phyloP scores from a whole-genome alignment of 2,888 invertebrate species.

The Caenorhabditis becei region DNA sequence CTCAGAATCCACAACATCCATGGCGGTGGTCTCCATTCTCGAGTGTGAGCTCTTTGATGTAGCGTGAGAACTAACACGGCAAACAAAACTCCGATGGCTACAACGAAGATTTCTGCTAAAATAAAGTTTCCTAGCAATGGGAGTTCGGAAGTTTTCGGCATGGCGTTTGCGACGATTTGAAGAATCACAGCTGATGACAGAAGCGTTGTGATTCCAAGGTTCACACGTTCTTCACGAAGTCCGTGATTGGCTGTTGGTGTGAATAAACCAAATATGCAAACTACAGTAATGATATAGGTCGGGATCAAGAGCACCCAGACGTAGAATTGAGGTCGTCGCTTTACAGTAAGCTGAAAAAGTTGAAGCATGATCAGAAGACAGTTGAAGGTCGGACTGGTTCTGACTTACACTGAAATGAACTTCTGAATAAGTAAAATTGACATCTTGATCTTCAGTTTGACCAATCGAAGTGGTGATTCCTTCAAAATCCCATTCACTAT shows the following conservation, averaged over 20 bases:
- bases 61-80: constrained; percentile 63
- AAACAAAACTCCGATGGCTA: constrained; percentile 69
- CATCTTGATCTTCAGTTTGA: constrained; percentile 64
- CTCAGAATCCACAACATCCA: constrained; percentile 61
- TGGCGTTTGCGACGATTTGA: constrained; percentile 72
- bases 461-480: constrained; percentile 23
- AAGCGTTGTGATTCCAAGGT: constrained; percentile 71
- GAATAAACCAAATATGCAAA: constrained; percentile 71
- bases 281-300: constrained; percentile 71
- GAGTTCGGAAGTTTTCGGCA: constrained; percentile 72
- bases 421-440: constrained; percentile 70
- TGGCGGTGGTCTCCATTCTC: constrained; percentile 60
- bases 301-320: constrained; percentile 73
- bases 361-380: background rate
- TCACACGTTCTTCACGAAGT: constrained; percentile 70
- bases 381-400: too few species aligned
- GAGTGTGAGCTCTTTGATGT: constrained; percentile 68
- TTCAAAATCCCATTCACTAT: constrained; percentile 71
- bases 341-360: constrained; percentile 49
- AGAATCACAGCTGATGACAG: constrained; percentile 73
- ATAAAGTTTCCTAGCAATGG: constrained; percentile 73
- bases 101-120: constrained; percentile 73
- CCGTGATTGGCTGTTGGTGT: constrained; percentile 70
- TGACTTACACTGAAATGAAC: constrained; percentile 57
- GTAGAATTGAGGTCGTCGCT: constrained; percentile 68